Evolutionary conservation across 2,113 vertebrate genomes (phyloP).

Genomic region (Sialia sialis): DNA sequence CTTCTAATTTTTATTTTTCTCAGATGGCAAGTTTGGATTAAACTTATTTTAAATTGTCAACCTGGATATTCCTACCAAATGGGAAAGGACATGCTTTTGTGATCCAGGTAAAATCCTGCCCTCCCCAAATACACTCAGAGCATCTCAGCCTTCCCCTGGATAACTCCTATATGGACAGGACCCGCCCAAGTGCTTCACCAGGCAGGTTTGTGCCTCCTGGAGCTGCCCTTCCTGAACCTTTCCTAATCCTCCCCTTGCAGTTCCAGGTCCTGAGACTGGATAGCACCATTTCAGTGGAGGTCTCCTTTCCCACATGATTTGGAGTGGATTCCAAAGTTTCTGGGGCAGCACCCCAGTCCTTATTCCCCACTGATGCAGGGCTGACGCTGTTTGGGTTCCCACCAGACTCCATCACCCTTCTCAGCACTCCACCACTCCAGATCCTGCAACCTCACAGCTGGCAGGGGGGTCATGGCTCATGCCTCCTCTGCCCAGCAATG

Average conservation of each 20-base stretch:
- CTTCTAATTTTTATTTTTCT: not conserved
- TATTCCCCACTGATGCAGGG: not conserved
- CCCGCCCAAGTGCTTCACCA: not conserved
- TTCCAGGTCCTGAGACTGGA: not conserved
- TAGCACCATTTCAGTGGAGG: not conserved
- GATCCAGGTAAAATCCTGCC: not conserved
- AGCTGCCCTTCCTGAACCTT: not conserved
- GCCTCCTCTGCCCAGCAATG: not conserved
- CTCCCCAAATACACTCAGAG: not conserved
- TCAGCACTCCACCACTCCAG: not conserved
- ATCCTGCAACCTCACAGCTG: not conserved
- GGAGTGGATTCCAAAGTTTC: not conserved
- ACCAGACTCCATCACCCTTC: not conserved
- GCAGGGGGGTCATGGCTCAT: not conserved
- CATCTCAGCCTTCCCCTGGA: not conserved
- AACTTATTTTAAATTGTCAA: not conserved
- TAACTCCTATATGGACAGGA: not conserved
- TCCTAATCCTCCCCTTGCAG: not conserved
- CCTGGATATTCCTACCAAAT: not conserved
- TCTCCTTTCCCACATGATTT: not conserved
- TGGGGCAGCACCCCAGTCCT: not conserved
- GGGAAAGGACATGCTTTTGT: not conserved
- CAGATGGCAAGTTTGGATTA: not conserved
- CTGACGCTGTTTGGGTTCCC: not conserved
- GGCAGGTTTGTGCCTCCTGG: not conserved